Base-by-base conservation (phyloP, 2,113 vertebrate species). In the Colaptes auratus region DNA sequence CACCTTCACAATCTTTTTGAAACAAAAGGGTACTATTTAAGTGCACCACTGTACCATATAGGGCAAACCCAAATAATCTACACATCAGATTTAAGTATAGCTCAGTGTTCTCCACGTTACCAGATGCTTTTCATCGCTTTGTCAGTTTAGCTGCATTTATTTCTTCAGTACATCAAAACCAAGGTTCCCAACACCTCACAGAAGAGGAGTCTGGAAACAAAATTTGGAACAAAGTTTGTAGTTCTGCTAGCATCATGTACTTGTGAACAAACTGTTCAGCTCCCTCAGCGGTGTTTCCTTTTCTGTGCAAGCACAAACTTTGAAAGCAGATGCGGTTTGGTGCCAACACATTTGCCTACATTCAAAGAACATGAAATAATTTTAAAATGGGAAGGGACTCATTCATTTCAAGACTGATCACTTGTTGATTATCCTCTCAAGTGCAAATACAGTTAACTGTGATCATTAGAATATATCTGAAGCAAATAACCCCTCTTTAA, bases 311-410 rank as follows among this genome's bases (percentile, higher is more conserved):
- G 64, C 10, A 9, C 7, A 72, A 50, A 61, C n/a, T 74, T 74
- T n/a, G 28, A 78, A 83, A 60, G 46, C 42, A 7, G 8, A 9
- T 5, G 12, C 1, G 0, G 6, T 76, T 84, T 1, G 1, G 27
- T 70, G 50, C 18, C 27, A 31, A 80, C 60, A 2, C 5, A 11
- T 52, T 77, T 82, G 23, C 31, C 69, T 63, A 2, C 12, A 35
- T 42, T 89, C 58, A 74, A 58, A 48, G 33, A 82, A 79, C 39
- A 24, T 79, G 58, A 90, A 92, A 71, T 31, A 27, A 35, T 39
- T 76, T 44, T 8, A 7, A 67, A 80, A 70, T 17, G 7, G 20
- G 19, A 93, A 67, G 15, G 23, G 28, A 16, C 48, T 89, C n/a
- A 17, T 65, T 88, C 33, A 52, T 56, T 93, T 74, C 33, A 72